Base-by-base conservation (phyloP, 2,888 invertebrate genomes). In the Drosophila parthenogenetica region DNA sequence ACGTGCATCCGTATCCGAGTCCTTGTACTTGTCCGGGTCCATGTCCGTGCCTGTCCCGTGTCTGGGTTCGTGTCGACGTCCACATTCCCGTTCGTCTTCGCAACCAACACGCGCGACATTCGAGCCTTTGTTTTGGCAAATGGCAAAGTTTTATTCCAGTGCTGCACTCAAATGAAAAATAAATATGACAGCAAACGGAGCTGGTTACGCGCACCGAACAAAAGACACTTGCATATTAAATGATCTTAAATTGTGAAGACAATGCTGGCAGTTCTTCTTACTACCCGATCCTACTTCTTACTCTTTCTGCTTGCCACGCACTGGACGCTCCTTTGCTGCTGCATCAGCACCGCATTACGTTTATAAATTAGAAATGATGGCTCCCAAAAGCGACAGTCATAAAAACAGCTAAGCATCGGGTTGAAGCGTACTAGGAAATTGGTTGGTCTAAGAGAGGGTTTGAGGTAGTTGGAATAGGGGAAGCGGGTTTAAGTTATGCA, bases 331-430 rank as follows among this genome's bases (percentile, higher is more conserved):
- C 40, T 32, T 39, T 17, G 42, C 35, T 50, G 68, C 74, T 79
- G 81, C 81, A 69, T 73, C 72, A 77, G 77, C 86, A 73, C 72
- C 73, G 86, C 86, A 79, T 87, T 83, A 83, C 77, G 60, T 88
- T 88, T 81, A 88, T 86, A 88, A 86, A 86, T 88, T 86, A 88
- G 84, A 79, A 88, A 88, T 88, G 88, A 86, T 85, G 87, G 79
- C 60, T 64, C 66, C 71, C 76, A 61, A 54, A 62, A 60, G 84
- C 62, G 59, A 40, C 69, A 54, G 61, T 70, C 68, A 69, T 70
- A 67, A 79, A 74, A 71, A 70, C 58, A 32, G 46, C 55, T 32
- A 55, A 46, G 35, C 59, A 37, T 48, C 39, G 64, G 51, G 49
- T 50, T 50, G 29, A 50, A 22, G 22, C 22, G 22, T 22, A 22